Base-by-base conservation (phyloP, 2,888 invertebrate genomes). In the Notodonta ziczac region DNA sequence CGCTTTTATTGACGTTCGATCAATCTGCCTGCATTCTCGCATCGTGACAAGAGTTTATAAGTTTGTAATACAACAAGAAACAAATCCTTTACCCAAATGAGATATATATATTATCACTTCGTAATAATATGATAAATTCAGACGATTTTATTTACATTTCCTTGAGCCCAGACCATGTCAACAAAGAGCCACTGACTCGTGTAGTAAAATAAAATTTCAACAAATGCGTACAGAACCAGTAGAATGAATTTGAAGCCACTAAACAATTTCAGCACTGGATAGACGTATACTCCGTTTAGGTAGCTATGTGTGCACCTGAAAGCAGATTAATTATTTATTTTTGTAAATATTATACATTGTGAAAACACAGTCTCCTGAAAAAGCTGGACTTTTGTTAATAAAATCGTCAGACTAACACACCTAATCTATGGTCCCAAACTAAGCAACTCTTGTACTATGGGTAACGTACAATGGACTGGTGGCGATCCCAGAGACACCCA, bases 141-240 rank as follows among this genome's bases (percentile, higher is more conserved):
- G 16, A 63, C 14, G 5, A 67, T 62, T 73, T 81, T 76, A 59
- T 79, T 77, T 5, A 63, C 53, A 42, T 64, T 63, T 14, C 63
- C 67, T 55, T 72, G 67, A 12, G 86, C 84, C 89, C 89, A 88
- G 1, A 91, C 70, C 61, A 88, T 80, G 51, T 91, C 90, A 3
- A 85, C 66, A 4, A 91, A 69, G 7, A 85, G 53, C 87, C 88
- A 92, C 66, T 91, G 91, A 12, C 83, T 79, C 0, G 80, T 84
- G 60, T 87, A 89, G 64, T 86, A 90, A 46, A 91, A 89, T 5
- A 87, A 76, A 66, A 84, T 83, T 67, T 87, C 87, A 5, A 85
- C 62, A 14, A 82, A 82, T 9, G 80, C 69, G 57, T 85, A 89
- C 0, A 79, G 44, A 5, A 78, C 56, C 16, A 90, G 66, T 16